Evolutionary conservation across 1,140 invertebrate species (phyloP), one percentile per base, ranked within the genome.

Genomic region (Eumaeus atala): DNA sequence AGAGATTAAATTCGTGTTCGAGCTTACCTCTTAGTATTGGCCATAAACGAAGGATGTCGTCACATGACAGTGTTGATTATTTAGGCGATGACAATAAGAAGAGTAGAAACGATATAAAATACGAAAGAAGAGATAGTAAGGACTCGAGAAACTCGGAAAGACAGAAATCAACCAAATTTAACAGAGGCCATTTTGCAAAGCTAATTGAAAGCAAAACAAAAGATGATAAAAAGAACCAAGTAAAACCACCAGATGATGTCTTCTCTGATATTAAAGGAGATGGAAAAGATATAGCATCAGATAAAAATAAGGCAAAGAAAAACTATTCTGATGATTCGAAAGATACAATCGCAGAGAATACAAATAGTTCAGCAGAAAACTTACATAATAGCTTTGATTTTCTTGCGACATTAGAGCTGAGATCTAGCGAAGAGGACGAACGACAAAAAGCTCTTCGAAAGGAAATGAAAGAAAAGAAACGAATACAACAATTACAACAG

Each of bases 11-110:
- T 74, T 88, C 87, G 7, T 89, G 89, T 72, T 90, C 89, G 51
- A 92, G 90, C 74, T 88, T 92, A 44, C 92, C 93, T 0, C 90
- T 91, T 1, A 90, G 91, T 37, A 88, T 91, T 34, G 89, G 90
- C 0, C 88, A 90, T 33, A 95, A 95, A 76, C 88, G 94, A 40
- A 90, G 94, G 50, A 90, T 94, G 56, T 94, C 93, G 48, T 94
- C 92, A 1, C 93, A 95, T 69, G 94, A 95, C 58, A 90, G 88
- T 69, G 72, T 90, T 36, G 91, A 92, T 42, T 89, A 88, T 36
- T 55, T 85, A 1, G 90, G 90, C 35, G 94, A 95, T 62, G 92
- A 94, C 16, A 77, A 84, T 0, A 95, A 95, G 67, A 92, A 93
- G 55, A 89, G 91, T 61, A 94, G 93, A 70, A 89, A 91, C 54